Evolutionary conservation across 2,888 invertebrate genomes (phyloP).

Genomic region (Drosophila anceps): DNA sequence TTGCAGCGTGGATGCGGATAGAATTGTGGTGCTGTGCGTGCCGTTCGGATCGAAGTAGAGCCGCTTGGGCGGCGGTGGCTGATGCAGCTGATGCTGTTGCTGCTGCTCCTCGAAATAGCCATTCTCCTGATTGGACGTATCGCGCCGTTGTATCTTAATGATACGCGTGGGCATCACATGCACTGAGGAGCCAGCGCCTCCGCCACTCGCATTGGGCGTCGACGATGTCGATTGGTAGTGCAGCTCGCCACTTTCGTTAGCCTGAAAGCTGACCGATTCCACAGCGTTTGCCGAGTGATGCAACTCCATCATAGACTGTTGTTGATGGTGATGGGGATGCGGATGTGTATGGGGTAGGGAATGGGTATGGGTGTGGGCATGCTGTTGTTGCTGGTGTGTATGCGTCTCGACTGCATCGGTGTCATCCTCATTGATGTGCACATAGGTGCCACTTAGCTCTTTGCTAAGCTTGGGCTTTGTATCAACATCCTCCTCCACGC

Average conservation of each 20-base stretch:
- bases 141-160: constrained; percentile 83
- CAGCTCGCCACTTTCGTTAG: constrained; percentile 81
- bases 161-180: constrained; percentile 77
- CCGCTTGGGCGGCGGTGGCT: constrained; percentile 67
- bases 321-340: constrained; percentile 64
- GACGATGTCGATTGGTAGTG: constrained; percentile 67
- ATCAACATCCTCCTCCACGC: constrained; percentile 64
- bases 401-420: constrained; percentile 63
- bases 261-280: constrained; percentile 81
- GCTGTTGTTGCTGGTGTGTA: constrained; percentile 42
- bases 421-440: constrained; percentile 66
- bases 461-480: constrained; percentile 81
- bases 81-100: constrained; percentile 64
- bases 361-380: constrained; percentile 38
- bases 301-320: constrained; percentile 65
- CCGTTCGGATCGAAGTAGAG: constrained; percentile 78
- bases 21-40: constrained; percentile 68
- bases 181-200: constrained; percentile 37
- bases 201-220: constrained; percentile 24
- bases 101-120: constrained; percentile 79
- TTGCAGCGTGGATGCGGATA: constrained; percentile 69
- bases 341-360: constrained; percentile 21
- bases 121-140: constrained; percentile 75
- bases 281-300: constrained; percentile 59
- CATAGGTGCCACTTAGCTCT: constrained; percentile 70